Percentiles rank a stretch among this genome's conserved stretches.
Evolutionary conservation across 2,797 vertebrate species (phyloP).

Genomic region (Coendou prehensilis): DNA sequence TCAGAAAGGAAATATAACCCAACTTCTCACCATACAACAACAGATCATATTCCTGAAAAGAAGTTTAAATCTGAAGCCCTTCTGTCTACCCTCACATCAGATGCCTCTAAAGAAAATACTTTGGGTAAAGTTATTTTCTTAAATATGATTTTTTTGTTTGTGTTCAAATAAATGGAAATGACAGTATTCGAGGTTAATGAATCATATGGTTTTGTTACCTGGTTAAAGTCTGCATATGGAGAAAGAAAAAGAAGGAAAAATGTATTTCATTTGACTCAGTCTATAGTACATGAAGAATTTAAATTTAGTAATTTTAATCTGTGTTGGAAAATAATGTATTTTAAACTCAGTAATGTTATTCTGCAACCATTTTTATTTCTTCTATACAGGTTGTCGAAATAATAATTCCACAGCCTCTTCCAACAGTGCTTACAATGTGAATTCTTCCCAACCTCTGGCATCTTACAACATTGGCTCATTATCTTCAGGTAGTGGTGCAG

Average conservation of each 20-base stretch:
- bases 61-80: constrained; percentile 99
- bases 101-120: constrained; percentile 98
- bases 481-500: constrained; percentile 94
- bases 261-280: background rate
- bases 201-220: background rate
- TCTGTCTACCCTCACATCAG: constrained; percentile 97
- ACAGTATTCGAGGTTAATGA: constrained; percentile 2
- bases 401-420: constrained; percentile 95
- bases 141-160: constrained; percentile 50
- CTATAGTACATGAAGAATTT: constrained; percentile 33
- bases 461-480: constrained; percentile 97
- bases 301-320: constrained; percentile 55
- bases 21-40: constrained; percentile 94
- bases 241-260: constrained; percentile 68
- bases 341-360: constrained; percentile 83
- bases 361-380: constrained; percentile 83
- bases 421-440: constrained; percentile 96
- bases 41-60: constrained; percentile 98
- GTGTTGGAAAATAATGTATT: constrained; percentile 49
- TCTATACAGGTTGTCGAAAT: constrained; percentile 95
- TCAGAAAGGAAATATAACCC: constrained; percentile 98
- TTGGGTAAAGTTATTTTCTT: constrained; percentile 90
- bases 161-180: constrained; percentile 48
- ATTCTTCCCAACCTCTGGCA: constrained; percentile 95
- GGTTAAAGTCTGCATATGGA: background rate